Evolutionary conservation across 2,113 vertebrate species (phyloP).

Genomic region (Hoplias malabaricus): DNA sequence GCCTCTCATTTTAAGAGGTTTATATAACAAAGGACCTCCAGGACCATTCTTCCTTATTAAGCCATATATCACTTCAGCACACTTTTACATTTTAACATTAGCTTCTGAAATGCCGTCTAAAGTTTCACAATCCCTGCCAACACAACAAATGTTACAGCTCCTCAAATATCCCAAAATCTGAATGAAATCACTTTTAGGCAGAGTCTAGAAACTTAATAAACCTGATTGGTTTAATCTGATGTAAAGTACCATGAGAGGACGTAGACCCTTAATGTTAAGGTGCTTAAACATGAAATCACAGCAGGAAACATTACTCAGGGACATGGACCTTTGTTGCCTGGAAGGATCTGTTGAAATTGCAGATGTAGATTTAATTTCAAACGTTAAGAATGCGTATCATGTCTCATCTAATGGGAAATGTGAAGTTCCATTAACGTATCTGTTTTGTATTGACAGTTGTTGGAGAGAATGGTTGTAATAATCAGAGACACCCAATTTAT

Average conservation of each 20-base stretch:
- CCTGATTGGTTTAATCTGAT: neutral
- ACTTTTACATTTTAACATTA: too few relatives aligned
- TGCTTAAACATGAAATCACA: slow-evolving; percentile 24
- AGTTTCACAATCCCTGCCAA: too few relatives aligned
- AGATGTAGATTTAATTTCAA: slow-evolving; percentile 71
- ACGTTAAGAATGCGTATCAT: slow-evolving; percentile 75
- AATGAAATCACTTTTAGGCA: neutral
- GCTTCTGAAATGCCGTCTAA: too few relatives aligned
- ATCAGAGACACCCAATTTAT: too few relatives aligned
- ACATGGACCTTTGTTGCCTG: slow-evolving; percentile 60
- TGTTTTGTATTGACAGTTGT: neutral
- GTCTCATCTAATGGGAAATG: slow-evolving; percentile 73
- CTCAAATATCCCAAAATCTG: too few relatives aligned
- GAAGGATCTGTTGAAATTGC: slow-evolving; percentile 72
- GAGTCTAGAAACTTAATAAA: neutral
- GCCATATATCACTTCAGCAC: too few relatives aligned
- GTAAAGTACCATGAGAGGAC: slow-evolving; percentile 1
- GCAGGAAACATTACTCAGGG: slow-evolving; percentile 42
- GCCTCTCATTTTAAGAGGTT: too few relatives aligned
- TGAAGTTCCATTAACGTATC: neutral
- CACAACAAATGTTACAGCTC: too few relatives aligned
- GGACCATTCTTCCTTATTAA: too few relatives aligned
- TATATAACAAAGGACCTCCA: too few relatives aligned
- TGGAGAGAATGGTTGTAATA: neutral
- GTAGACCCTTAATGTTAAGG: slow-evolving; percentile 5